phyloP scores from a whole-genome alignment of 2,888 invertebrate genomes.

The Dryobotodes eremita region DNA sequence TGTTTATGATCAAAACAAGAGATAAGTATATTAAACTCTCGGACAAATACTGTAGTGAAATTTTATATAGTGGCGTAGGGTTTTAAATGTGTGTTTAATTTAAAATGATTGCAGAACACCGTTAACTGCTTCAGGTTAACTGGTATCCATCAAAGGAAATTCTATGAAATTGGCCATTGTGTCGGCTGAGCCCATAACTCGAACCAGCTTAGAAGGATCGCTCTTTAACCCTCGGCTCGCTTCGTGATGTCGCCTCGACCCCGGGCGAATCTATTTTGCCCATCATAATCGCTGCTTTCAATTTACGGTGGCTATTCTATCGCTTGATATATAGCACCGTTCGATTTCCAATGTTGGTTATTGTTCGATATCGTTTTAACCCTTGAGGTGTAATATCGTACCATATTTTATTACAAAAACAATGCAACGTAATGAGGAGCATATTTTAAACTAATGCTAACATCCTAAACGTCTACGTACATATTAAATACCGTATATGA shows the following conservation, averaged over 20 bases:
- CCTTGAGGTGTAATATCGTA: constrained; percentile 50
- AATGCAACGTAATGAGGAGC: constrained; percentile 29
- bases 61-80: constrained; percentile 33
- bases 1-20: constrained; percentile 39
- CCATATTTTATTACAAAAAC: constrained; percentile 46
- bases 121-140: constrained; percentile 80
- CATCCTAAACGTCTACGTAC: constrained; percentile 59
- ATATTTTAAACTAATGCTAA: constrained; percentile 46
- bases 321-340: constrained; percentile 79
- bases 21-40: constrained; percentile 41
- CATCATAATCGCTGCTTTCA: constrained; percentile 89
- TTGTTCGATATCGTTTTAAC: constrained; percentile 72
- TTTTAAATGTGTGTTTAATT: constrained; percentile 66
- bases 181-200: constrained; percentile 85
- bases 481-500: constrained; percentile 68
- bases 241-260: constrained; percentile 89
- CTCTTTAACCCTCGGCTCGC: constrained; percentile 85
- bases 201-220: constrained; percentile 82
- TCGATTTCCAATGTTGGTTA: constrained; percentile 71
- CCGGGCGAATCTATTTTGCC: constrained; percentile 86
- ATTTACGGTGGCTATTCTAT: constrained; percentile 87
- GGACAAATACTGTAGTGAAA: constrained; percentile 39
- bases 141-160: constrained; percentile 84
- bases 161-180: constrained; percentile 89
- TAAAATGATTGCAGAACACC: constrained; percentile 76